These are phyloP conservation scores for Drosophila siamana DNA, from an alignment of 2,888 invertebrate species.

Conservation along the genomic window DNA sequence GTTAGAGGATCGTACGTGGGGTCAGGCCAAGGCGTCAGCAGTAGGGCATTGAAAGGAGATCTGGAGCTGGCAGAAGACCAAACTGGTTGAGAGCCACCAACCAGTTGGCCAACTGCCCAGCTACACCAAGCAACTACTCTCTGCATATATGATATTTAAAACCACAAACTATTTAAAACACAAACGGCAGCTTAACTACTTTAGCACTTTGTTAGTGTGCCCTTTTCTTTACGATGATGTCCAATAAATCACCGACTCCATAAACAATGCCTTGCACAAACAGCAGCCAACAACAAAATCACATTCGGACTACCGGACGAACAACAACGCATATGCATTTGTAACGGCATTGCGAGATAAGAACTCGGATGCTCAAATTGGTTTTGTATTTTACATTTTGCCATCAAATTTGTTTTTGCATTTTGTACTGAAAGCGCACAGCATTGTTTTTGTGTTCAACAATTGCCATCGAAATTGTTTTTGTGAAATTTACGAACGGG, in stretches of 20 bases:
- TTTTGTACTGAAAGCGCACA: no score
- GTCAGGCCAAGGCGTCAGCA: slow-evolving; percentile 65
- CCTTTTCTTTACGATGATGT: neutral
- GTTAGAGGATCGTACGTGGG: slow-evolving; percentile 73
- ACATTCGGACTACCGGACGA: no score
- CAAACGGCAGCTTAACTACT: neutral
- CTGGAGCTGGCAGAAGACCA: slow-evolving; percentile 32
- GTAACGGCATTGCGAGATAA: no score
- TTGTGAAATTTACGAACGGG: no score
- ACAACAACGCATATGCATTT: no score
- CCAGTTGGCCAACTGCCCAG: slow-evolving; percentile 27
- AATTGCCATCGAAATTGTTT: no score
- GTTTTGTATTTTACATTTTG: no score
- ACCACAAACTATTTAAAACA: neutral
- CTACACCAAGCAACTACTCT: neutral
- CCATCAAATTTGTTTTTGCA: no score
- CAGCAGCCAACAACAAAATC: neutral
- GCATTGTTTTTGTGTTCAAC: no score
- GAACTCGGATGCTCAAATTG: no score
- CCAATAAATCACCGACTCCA: neutral
- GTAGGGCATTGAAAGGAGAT: slow-evolving; percentile 55
- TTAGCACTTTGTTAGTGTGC: neutral
- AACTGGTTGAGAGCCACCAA: slow-evolving; percentile 41
- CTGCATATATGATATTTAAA: neutral
- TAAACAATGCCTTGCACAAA: no score